phyloP scores from a whole-genome alignment of 92 coral and sea anemone species.

The Parazoanthus atlanticus region DNA sequence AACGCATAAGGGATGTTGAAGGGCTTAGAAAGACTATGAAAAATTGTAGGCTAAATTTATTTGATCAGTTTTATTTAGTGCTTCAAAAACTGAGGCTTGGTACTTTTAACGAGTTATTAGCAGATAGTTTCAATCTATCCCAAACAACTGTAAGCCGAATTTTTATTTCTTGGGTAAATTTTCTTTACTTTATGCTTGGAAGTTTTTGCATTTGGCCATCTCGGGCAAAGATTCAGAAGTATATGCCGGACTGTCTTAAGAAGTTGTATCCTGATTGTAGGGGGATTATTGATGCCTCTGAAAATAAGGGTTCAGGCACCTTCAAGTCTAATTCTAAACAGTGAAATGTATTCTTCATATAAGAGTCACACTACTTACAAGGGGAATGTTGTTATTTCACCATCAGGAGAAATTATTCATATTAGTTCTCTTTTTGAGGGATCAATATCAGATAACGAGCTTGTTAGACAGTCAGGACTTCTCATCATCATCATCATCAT shows the following conservation, averaged over 20 bases:
- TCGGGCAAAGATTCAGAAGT: constrained; percentile 41
- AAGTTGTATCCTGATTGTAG: constrained; percentile 52
- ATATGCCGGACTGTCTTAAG: constrained; percentile 54
- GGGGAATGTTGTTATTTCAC: constrained; percentile 62
- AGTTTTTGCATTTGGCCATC: constrained; percentile 61
- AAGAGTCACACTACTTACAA: constrained; percentile 64
- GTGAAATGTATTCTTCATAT: constrained; percentile 48
- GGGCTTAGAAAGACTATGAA: constrained; percentile 12
- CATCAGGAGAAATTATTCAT: constrained; percentile 67
- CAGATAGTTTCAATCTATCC: constrained; percentile 42
- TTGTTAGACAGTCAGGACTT: constrained; percentile 57
- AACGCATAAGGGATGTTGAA: constrained; percentile 5
- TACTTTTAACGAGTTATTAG: constrained; percentile 53
- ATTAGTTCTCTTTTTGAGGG: constrained; percentile 57
- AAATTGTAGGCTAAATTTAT: constrained; percentile 46
- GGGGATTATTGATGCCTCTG: constrained; percentile 68
- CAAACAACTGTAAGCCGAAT: constrained; percentile 45
- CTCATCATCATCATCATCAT: no score
- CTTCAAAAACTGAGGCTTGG: constrained; percentile 49
- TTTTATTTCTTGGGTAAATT: constrained; percentile 57
- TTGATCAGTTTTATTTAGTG: constrained; percentile 56
- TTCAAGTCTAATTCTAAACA: constrained; percentile 57
- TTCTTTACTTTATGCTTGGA: constrained; percentile 56
- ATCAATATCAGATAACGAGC: constrained; percentile 68
- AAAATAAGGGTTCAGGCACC: constrained; percentile 65